A percentile compares a stretch with the other conserved stretches of the same genome.
Conservation (phyloP, 2,113 vertebrate species). For the Galbula dea region DNA sequence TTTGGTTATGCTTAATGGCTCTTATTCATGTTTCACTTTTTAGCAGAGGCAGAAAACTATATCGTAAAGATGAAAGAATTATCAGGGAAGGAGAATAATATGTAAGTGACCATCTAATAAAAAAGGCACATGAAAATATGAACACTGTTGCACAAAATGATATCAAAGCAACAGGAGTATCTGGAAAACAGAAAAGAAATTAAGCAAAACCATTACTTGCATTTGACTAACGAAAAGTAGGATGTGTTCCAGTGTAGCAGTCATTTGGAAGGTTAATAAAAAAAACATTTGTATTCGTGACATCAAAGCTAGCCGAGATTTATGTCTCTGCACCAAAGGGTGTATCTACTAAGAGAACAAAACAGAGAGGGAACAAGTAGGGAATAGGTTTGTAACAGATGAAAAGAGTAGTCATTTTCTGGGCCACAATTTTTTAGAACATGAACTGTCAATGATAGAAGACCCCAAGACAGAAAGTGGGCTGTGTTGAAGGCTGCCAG, state of each 20-base stretch:
- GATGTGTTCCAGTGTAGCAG: neutral
- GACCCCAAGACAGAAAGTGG: neutral
- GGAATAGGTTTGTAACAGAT: neutral
- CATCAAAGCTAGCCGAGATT: constrained; percentile 37
- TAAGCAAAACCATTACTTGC: constrained; percentile 2
- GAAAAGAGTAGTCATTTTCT: neutral
- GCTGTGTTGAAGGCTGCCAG: neutral
- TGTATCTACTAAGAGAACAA: neutral
- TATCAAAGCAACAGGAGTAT: neutral
- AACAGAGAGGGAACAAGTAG: neutral
- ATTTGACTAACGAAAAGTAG: neutral
- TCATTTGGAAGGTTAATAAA: constrained; percentile 44
- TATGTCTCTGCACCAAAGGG: constrained; percentile 32
- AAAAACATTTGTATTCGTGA: constrained; percentile 42
- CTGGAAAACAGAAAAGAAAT: constrained; percentile 26
- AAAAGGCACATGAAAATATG: neutral
- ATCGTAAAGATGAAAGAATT: constrained; percentile 36
- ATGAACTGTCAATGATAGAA: neutral
- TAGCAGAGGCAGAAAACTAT: neutral
- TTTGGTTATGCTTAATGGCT: constrained; percentile 45
- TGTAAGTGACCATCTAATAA: constrained; percentile 23
- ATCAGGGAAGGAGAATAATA: neutral
- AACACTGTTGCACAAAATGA: neutral
- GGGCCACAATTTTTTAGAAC: neutral
- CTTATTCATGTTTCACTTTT: neutral